Percentiles rank a stretch among this genome's conserved stretches.
These are phyloP conservation scores for Lophura nycthemera DNA, from an alignment of 2,113 vertebrate genomes.

Conservation along the genomic window DNA sequence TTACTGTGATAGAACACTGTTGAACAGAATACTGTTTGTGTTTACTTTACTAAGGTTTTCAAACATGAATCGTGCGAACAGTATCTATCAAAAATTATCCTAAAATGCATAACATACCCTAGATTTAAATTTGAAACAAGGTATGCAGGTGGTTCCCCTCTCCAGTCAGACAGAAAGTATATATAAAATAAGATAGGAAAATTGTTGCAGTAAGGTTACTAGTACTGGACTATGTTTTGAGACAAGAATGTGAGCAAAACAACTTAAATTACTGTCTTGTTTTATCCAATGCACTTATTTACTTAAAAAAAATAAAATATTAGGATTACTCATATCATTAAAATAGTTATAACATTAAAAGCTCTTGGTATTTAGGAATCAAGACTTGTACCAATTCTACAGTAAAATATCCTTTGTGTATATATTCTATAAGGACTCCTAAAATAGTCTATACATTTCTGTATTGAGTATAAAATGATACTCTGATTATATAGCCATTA, in stretches of 20 bases:
- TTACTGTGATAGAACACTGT: not conserved
- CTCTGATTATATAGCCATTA: not conserved
- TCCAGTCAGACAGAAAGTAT: not conserved
- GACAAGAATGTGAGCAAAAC: not conserved
- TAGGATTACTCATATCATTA: not conserved
- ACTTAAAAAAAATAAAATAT: not conserved
- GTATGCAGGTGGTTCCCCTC: not conserved
- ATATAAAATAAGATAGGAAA: not conserved
- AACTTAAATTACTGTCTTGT: not conserved
- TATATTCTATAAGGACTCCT: not conserved
- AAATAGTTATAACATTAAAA: not conserved
- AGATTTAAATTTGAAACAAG: not conserved
- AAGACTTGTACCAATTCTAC: not conserved
- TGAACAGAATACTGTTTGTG: not conserved
- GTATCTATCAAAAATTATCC: not conserved
- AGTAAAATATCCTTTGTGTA: not conserved
- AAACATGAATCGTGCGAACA: not conserved
- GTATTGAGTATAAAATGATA: not conserved
- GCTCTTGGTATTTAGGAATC: not conserved
- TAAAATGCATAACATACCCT: rapidly evolving
- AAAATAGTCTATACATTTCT: not conserved
- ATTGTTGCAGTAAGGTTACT: not conserved
- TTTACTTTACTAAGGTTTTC: not conserved
- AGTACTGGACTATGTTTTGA: not conserved
- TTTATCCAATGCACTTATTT: not conserved